Conservation (phyloP, 37 sponge, comb jelly and placozoan species). For the Tethya wilhelma region DNA sequence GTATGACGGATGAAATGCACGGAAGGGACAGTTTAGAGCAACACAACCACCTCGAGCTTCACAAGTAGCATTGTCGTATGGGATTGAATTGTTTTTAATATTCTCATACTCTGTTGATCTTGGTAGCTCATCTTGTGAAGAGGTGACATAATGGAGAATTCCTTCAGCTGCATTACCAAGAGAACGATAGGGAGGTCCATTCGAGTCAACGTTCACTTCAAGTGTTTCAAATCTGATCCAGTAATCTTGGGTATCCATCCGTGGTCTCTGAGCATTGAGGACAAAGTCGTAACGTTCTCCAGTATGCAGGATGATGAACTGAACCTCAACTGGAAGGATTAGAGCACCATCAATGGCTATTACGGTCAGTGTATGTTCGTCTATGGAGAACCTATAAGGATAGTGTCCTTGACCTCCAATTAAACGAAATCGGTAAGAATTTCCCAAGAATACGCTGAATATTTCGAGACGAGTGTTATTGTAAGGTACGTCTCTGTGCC, state of each 20-base stretch:
- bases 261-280: conserved; percentile 46
- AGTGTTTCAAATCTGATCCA: conserved; percentile 77
- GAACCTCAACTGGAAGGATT: conserved; percentile 62
- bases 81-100: conserved; percentile 10
- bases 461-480: conserved; percentile 34
- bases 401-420: conserved; percentile 71
- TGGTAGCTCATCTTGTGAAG: not conserved
- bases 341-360: conserved; percentile 74
- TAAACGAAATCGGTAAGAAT: conserved; percentile 72
- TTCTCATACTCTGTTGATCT: not conserved
- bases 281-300: conserved; percentile 90
- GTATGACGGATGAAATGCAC: conserved; percentile 44
- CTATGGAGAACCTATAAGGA: conserved; percentile 70
- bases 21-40: conserved; percentile 83
- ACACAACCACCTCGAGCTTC: conserved; percentile 12
- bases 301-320: conserved; percentile 74
- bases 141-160: conserved; percentile 64
- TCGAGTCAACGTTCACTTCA: conserved; percentile 28
- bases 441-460: conserved; percentile 59
- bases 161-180: conserved; percentile 54
- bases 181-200: conserved; percentile 33
- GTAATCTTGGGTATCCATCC: conserved; percentile 30
- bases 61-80: conserved; percentile 16
- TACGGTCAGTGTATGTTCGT: conserved; percentile 76
- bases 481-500: conserved; percentile 49